Base-by-base conservation (phyloP, 2,888 invertebrate species). In the Cerastoderma edule region DNA sequence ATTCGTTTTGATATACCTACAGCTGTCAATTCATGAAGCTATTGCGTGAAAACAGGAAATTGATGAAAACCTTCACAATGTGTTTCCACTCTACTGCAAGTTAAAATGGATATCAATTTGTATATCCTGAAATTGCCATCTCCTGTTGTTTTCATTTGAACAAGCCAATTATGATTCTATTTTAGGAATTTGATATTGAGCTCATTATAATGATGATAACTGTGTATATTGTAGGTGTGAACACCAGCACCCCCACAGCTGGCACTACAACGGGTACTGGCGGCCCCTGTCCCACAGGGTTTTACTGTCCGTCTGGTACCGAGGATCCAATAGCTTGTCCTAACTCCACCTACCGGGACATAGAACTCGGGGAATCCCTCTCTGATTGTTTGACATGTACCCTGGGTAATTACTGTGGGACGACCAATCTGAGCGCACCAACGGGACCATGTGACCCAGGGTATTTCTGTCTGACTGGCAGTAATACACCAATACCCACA, bases 231-330 rank as follows among this genome's bases (percentile, higher is more conserved):
- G 19, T 67, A 90, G 91, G 91, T 75, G 89, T 89, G 8, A 91
- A 88, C 69, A 80, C 86, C 0, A 88, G 88, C 60, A 86, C 86
- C 0, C 91, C 91, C 10, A 89, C 89, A n/a, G 44, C 78, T 8
- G 86, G 72, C 13, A 89, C 89, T 2, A 85, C 89, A 6, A 89
- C 85, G 35, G 91, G 90, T 27, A 66, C 88, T 4, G 91, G 91
- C 8, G 91, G 91, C 0, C 91, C 91, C 0, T 92, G 92, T 71
- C 91, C 92, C 1, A 66, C 85, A 5, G 92, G 92, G 0, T 87
- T 83, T 75, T 92, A 90, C 85, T 92, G 92, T 70, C 88, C 87
- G 5, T 28, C 67, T 30, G 85, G 88, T 75, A 92, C 92, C 1
- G 88, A 89, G 57, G 90, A 89, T 72, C 92, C 92, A 0, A 73